Percentiles rank a stretch among this genome's conserved stretches.
Evolutionary conservation across 2,888 invertebrate species (phyloP).

Genomic region (Linyphia triangularis): DNA sequence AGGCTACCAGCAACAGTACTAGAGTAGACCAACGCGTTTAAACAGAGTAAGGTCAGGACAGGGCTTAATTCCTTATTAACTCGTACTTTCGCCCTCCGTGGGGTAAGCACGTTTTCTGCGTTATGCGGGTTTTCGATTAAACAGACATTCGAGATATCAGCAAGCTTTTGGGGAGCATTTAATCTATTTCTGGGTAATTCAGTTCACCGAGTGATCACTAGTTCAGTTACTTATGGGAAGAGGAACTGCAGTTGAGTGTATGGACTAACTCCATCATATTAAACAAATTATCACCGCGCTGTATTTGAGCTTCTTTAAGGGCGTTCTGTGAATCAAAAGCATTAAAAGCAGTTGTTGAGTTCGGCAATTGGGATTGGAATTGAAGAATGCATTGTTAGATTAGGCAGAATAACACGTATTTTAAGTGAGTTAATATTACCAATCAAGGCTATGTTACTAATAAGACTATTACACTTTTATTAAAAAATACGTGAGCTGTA

Average conservation of each 20-base stretch:
- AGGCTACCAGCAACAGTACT: background rate
- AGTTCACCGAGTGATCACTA: background rate
- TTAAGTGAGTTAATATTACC: no score
- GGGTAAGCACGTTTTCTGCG: conserved; percentile 19
- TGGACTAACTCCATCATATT: background rate
- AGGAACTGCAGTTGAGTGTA: background rate
- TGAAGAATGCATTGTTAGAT: no score
- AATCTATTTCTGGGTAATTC: conserved; percentile 43
- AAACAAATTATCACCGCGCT: background rate
- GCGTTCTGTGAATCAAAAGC: no score
- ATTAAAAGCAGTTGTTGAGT: background rate
- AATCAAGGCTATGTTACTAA: no score
- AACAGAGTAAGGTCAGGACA: background rate
- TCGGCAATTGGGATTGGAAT: background rate
- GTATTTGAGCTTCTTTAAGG: background rate
- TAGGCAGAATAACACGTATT: no score
- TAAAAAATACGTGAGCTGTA: no score
- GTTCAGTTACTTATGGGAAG: conserved; percentile 28
- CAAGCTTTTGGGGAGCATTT: conserved; percentile 28
- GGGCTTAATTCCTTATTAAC: conserved; percentile 58
- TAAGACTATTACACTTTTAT: no score
- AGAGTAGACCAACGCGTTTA: conserved; percentile 31
- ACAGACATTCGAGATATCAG: conserved; percentile 25
- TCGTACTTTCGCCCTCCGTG: conserved; percentile 25
- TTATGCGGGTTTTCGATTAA: conserved; percentile 40